phyloP scores from a whole-genome alignment of 2,113 vertebrate species.

The Tetrax tetrax region DNA sequence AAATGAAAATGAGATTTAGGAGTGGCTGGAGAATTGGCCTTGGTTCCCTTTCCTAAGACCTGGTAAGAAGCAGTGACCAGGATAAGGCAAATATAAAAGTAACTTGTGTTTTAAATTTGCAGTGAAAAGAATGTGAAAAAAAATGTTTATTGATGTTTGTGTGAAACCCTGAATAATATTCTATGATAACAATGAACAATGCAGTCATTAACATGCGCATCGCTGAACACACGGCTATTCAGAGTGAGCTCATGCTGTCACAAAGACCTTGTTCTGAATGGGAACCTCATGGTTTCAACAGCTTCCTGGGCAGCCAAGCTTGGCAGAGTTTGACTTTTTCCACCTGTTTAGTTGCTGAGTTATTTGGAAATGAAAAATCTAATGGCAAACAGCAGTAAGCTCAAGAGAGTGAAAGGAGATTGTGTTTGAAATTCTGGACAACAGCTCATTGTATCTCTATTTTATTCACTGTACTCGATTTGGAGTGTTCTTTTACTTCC shows the following conservation, averaged over 20 bases:
- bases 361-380: slow-evolving; percentile 65
- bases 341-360: slow-evolving; percentile 68
- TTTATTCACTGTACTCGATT: slow-evolving; percentile 1
- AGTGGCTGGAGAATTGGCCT: not conserved
- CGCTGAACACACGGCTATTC: slow-evolving; percentile 59
- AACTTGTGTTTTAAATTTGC: slow-evolving; percentile 6
- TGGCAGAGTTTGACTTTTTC: slow-evolving; percentile 72
- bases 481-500: slow-evolving; percentile 19
- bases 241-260: slow-evolving; percentile 65
- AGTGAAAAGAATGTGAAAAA: not conserved
- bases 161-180: slow-evolving; percentile 37
- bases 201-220: slow-evolving; percentile 65
- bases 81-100: not conserved
- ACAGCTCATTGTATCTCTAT: not conserved
- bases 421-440: slow-evolving; percentile 39
- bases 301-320: slow-evolving; percentile 73
- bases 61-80: not conserved
- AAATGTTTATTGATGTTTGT: slow-evolving; percentile 34
- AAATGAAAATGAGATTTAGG: not conserved
- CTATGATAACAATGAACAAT: slow-evolving; percentile 50
- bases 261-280: slow-evolving; percentile 68
- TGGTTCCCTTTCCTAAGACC: not conserved
- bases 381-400: slow-evolving; percentile 51
- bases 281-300: slow-evolving; percentile 69
- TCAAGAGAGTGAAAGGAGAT: not conserved